Conservation (phyloP, 2,113 vertebrate genomes). For the Chionomys nivalis region DNA sequence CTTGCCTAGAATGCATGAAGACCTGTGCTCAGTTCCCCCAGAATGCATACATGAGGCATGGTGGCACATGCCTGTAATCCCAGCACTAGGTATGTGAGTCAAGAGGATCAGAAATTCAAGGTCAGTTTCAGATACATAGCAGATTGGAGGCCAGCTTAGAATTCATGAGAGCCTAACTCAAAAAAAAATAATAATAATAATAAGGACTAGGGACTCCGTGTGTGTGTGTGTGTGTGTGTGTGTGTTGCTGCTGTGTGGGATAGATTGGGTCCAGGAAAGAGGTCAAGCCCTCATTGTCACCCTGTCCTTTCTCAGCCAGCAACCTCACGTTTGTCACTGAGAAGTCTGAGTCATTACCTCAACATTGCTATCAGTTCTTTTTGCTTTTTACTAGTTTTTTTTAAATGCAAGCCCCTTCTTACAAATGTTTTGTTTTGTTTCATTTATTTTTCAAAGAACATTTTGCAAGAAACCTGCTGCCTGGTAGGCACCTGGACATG, state of each 20-base stretch:
- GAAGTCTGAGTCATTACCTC: conserved; percentile 27
- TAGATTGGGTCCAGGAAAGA: background rate
- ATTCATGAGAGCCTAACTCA: background rate
- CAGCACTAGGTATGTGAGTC: background rate
- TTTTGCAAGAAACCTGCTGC: conserved; percentile 34
- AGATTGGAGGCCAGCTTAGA: background rate
- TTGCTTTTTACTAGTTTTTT: conserved; percentile 41
- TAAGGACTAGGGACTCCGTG: background rate
- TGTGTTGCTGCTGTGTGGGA: background rate
- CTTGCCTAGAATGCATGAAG: background rate
- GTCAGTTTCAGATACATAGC: background rate
- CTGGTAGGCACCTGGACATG: background rate
- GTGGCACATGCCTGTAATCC: background rate
- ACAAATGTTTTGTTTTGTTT: conserved; percentile 28
- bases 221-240: background rate
- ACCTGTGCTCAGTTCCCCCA: background rate
- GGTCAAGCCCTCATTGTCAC: background rate
- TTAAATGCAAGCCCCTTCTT: background rate
- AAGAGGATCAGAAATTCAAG: too few relatives aligned
- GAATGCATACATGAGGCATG: background rate
- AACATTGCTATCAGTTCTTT: conserved; percentile 1
- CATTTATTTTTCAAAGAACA: background rate
- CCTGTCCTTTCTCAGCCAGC: conserved; percentile 14
- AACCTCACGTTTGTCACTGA: conserved; percentile 41
- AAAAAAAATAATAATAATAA: background rate